A percentile compares a stretch with the other conserved stretches of the same genome.
phyloP scores from a whole-genome alignment of 2,113 vertebrate genomes.

The Aramus guarauna region DNA sequence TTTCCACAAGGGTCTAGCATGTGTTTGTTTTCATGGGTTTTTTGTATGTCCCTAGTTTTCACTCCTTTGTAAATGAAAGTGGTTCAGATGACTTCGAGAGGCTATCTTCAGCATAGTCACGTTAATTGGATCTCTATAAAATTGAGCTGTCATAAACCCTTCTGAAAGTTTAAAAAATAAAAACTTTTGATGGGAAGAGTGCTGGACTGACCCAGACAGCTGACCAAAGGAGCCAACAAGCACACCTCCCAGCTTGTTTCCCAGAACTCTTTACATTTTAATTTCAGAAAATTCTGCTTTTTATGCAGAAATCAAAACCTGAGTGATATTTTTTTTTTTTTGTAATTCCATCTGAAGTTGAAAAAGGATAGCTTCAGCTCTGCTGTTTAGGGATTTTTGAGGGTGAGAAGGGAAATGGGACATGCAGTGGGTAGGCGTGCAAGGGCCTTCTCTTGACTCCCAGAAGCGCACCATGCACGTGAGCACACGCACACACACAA shows the following conservation, averaged over 20 bases:
- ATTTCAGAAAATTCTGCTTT: background rate
- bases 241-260: background rate
- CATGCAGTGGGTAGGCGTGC: rapidly evolving
- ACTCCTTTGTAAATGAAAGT: background rate
- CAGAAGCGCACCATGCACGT: rapidly evolving
- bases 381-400: background rate
- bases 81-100: background rate
- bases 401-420: no score
- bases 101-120: background rate
- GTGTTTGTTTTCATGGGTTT: background rate
- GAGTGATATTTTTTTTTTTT: background rate
- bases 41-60: background rate
- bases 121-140: background rate
- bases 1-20: background rate
- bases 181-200: background rate
- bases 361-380: background rate
- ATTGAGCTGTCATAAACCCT: background rate
- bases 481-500: rapidly evolving
- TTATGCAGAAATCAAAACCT: background rate
- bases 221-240: background rate
- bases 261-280: background rate
- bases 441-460: no score
- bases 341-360: rapidly evolving
- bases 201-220: background rate
- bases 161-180: background rate